Evolutionary conservation across 2,888 invertebrate species (phyloP), one percentile per base, ranked within the genome.

Genomic region (Bugulina stolonifera): DNA sequence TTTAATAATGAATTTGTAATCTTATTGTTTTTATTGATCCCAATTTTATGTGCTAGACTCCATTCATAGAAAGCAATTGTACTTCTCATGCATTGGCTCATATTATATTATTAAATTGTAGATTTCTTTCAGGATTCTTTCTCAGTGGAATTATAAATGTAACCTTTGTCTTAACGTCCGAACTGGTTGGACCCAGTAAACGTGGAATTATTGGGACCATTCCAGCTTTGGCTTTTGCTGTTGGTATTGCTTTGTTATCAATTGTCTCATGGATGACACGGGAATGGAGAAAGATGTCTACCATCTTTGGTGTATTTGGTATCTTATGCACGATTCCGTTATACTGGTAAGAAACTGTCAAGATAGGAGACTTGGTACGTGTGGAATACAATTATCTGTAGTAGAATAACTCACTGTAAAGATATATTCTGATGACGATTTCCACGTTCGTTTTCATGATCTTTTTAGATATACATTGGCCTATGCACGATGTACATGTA

Each of bases 91-190:
- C n/a, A n/a, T n/a, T n/a, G n/a, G n/a, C n/a, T n/a, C n/a, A 10
- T 52, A 10, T 52, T 52, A 22, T 52, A 22, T 57, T 57, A 23
- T 25, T 57, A 5, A 23, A 5, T 64, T 64, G 32, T 32, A 64
- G 70, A n/a, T 35, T 34, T 70, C 32, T 70, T n/a, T 43, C 70
- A 3, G 70, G 52, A 3, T 70, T 70, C 52, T 70, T 70, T 70
- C 70, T 70, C 32, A 70, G 70, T 54, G 70, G 70, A 23, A 29
- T 54, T 25, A 35, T 70, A 2, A 23, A 29, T 29, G 70, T 70
- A 3, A 32, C 35, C 5, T 70, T 70, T 54, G 52, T 70, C 10
- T 32, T 70, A 2, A 54, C 29, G 14, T 70, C 70, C 3, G 70
- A 70, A 70, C 70, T 70, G 5, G 52, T 70, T 43, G 70, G 70